A percentile compares a stretch with the other conserved stretches of the same genome.
Evolutionary conservation across 2,113 vertebrate species (phyloP).

Genomic region (Scomber colias): DNA sequence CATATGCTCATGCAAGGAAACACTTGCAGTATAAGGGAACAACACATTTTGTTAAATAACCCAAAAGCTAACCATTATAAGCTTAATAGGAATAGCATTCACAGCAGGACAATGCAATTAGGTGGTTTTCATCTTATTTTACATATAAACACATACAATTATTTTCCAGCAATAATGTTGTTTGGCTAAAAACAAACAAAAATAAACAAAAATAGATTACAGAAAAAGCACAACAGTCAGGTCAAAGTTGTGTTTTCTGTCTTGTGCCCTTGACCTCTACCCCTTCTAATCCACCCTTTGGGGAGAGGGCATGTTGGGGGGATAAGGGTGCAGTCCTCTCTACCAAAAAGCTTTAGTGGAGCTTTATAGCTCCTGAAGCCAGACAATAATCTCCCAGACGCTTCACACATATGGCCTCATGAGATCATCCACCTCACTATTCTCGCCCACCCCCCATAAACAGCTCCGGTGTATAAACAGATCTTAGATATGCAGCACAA

Average conservation of each 20-base stretch:
- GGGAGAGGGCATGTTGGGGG: slow-evolving; percentile 31
- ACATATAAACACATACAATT: background rate
- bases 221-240: background rate
- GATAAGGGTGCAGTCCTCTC: slow-evolving; percentile 66
- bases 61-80: no score
- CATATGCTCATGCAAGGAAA: no score
- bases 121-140: background rate
- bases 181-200: background rate
- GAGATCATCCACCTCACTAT: slow-evolving; percentile 64
- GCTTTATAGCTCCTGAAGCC: slow-evolving; percentile 70
- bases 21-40: no score
- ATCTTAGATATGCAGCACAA: background rate
- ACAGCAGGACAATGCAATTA: no score
- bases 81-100: no score
- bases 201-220: background rate
- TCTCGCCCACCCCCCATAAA: slow-evolving; percentile 9
- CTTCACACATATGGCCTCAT: slow-evolving; percentile 78
- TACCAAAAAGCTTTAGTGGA: slow-evolving; percentile 75
- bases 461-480: slow-evolving; percentile 40
- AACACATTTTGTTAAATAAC: no score
- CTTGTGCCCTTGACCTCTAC: slow-evolving; percentile 31
- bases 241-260: slow-evolving; percentile 29
- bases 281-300: slow-evolving; percentile 52
- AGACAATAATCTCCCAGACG: slow-evolving; percentile 80
- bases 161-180: background rate